These are phyloP conservation scores for Chaenocephalus aceratus DNA, from an alignment of 2,113 vertebrate genomes.

Conservation along the genomic window DNA sequence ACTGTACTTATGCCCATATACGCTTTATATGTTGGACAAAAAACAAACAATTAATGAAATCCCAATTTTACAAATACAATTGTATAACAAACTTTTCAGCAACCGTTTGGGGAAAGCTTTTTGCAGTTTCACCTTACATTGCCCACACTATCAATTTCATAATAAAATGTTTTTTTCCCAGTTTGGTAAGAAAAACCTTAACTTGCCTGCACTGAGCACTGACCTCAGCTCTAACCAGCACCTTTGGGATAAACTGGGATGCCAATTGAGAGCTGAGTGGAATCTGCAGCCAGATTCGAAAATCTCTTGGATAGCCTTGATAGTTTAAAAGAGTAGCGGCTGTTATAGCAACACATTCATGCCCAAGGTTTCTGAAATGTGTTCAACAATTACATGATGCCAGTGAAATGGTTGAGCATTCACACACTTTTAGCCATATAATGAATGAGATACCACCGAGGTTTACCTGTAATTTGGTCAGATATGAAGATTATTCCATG, in stretches of 20 bases:
- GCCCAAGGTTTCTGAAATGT: too few relatives aligned
- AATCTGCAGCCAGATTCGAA: not conserved
- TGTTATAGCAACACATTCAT: too few relatives aligned
- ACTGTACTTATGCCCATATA: not conserved
- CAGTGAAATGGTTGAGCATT: not conserved
- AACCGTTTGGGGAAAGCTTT: not conserved
- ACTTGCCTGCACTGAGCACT: not conserved
- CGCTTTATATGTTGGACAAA: too few relatives aligned
- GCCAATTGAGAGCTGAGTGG: not conserved
- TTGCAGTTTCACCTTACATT: not conserved
- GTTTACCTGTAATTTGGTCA: not conserved
- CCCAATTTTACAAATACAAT: not conserved
- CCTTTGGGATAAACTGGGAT: not conserved
- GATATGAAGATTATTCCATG: not conserved
- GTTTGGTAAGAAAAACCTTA: not conserved
- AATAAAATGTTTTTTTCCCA: not conserved
- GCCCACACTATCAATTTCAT: not conserved
- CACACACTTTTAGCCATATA: not conserved
- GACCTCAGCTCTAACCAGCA: not conserved
- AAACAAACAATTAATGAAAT: too few relatives aligned
- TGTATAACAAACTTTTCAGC: too few relatives aligned
- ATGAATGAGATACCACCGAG: not conserved
- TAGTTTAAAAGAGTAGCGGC: too few relatives aligned
- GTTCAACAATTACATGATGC: too few relatives aligned
- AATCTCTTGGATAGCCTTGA: not conserved